Conservation (phyloP, 2,113 vertebrate genomes). For the chimpanzee (Pan troglodytes) region NHGRI_mPanTro3-v2.1_pri NC_072398.2:63312001-63312500, state of each 20-base stretch:
- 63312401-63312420: not conserved
- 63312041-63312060: not conserved
- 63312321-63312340: not conserved
- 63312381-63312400: not conserved
- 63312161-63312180: not conserved
- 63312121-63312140: not conserved
- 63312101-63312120: not conserved
- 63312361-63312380: not conserved
- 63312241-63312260: not conserved
- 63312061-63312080: not conserved
- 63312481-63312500: not conserved
- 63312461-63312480: not conserved
- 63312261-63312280: not conserved
- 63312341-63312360: not conserved
- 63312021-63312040: not conserved
- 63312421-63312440: not conserved
- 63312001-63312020: not conserved
- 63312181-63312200: not conserved
- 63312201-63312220: not conserved
- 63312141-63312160: not conserved
- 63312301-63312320: not conserved
- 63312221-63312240: not conserved
- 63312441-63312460: not conserved
- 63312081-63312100: not conserved
- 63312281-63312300: not conserved